These are phyloP conservation scores for Procavia capensis DNA, from an alignment of 2,113 vertebrate species.

Conservation along the genomic window DNA sequence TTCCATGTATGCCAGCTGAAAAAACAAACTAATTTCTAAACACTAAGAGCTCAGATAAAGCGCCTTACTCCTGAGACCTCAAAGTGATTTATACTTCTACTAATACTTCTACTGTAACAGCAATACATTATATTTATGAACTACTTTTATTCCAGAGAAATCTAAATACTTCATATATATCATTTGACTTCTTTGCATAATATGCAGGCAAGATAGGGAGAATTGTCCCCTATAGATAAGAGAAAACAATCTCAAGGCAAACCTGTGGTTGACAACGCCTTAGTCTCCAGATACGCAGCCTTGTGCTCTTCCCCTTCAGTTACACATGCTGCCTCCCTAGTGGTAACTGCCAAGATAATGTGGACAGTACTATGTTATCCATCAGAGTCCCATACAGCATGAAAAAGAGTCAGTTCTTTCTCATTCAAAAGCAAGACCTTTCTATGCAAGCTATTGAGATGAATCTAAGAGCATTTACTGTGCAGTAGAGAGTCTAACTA, in stretches of 20 bases:
- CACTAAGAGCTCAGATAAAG: slow-evolving; percentile 40
- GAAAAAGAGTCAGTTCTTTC: neutral
- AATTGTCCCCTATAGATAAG: neutral
- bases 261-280: neutral
- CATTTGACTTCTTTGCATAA: slow-evolving; percentile 21
- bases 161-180: slow-evolving; percentile 43
- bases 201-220: neutral
- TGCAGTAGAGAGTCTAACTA: neutral
- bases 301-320: neutral
- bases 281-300: neutral
- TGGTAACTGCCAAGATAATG: neutral
- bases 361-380: neutral
- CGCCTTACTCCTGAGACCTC: slow-evolving; percentile 17
- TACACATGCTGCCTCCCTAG: neutral
- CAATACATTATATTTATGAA: slow-evolving; percentile 36
- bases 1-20: slow-evolving; percentile 12
- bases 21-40: slow-evolving; percentile 66
- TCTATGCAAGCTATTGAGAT: slow-evolving; percentile 7
- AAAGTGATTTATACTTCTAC: slow-evolving; percentile 54
- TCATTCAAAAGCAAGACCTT: slow-evolving; percentile 17
- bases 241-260: slow-evolving; percentile 15
- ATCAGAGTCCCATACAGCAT: neutral
- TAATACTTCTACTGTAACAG: slow-evolving; percentile 50
- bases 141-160: neutral
- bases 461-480: neutral